Evolutionary conservation across 2,797 vertebrate species (phyloP).

Genomic region (Intellagama lesueurii): DNA sequence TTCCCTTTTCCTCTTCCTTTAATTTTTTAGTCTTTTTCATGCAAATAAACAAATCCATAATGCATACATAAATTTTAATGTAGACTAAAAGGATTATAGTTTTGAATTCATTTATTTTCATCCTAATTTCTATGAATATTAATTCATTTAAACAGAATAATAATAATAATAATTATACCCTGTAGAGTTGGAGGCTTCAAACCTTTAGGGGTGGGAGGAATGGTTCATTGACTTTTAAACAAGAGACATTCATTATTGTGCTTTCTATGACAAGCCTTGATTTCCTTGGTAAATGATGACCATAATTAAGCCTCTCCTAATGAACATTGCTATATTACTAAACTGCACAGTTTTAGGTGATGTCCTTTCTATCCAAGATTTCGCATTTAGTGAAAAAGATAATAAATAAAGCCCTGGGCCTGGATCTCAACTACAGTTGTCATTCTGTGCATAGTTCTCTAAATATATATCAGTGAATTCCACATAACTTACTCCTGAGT

Average conservation of each 20-base stretch:
- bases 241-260: conserved; percentile 75
- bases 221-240: conserved; percentile 75
- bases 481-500: not conserved
- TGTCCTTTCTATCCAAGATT: conserved; percentile 65
- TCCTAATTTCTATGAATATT: conserved; percentile 72
- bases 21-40: conserved; percentile 48
- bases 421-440: conserved; percentile 7
- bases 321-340: conserved; percentile 76
- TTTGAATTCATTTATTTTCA: conserved; percentile 63
- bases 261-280: conserved; percentile 72
- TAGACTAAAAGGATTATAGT: conserved; percentile 48
- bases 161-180: conserved; percentile 62
- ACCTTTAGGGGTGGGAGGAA: conserved; percentile 57
- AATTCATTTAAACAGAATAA: conserved; percentile 67
- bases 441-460: too few relatives aligned
- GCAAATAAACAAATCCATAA: conserved; percentile 65
- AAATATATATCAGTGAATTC: not conserved
- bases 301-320: conserved; percentile 78
- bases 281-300: conserved; percentile 75
- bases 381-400: conserved; percentile 67
- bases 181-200: conserved; percentile 54
- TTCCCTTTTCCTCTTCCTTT: conserved; percentile 30
- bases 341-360: conserved; percentile 75
- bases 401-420: conserved; percentile 57
- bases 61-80: conserved; percentile 38